Conservation (phyloP, 2,113 vertebrate species). For the Ailuropoda melanoleuca region DNA sequence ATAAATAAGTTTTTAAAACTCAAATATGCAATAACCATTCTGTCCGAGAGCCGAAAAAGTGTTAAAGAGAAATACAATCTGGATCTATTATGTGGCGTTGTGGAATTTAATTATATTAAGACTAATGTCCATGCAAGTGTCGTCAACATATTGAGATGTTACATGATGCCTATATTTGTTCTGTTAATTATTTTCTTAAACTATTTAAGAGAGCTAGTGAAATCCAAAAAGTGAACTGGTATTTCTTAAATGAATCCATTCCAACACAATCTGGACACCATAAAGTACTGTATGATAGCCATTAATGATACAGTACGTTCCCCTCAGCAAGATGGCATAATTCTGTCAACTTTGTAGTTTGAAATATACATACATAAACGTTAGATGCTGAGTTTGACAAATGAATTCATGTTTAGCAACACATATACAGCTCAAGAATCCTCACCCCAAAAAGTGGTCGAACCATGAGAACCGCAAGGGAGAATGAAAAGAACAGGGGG, state of each 20-base stretch:
- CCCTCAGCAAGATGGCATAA: not conserved
- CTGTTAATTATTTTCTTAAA: not conserved
- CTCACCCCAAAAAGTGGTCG: not conserved
- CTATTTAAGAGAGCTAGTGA: not conserved
- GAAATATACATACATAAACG: not conserved
- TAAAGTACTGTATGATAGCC: not conserved
- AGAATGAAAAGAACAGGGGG: not conserved
- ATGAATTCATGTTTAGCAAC: not conserved
- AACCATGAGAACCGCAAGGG: not conserved
- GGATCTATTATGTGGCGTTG: not conserved
- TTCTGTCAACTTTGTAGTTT: not conserved
- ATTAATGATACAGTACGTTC: not conserved
- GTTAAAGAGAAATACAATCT: not conserved
- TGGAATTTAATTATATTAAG: not conserved
- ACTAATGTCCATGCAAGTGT: not conserved
- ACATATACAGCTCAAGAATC: not conserved
- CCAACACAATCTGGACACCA: not conserved
- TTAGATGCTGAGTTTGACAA: not conserved
- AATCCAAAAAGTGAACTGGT: not conserved
- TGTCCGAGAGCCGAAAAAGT: not conserved
- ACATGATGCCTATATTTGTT: not conserved
- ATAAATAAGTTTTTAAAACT: not conserved
- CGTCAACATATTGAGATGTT: not conserved
- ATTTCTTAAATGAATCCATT: not conserved
- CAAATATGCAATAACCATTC: not conserved